Base-by-base conservation (phyloP, 1,140 invertebrate species). In the Pseudomyrmex pallidus region DNA sequence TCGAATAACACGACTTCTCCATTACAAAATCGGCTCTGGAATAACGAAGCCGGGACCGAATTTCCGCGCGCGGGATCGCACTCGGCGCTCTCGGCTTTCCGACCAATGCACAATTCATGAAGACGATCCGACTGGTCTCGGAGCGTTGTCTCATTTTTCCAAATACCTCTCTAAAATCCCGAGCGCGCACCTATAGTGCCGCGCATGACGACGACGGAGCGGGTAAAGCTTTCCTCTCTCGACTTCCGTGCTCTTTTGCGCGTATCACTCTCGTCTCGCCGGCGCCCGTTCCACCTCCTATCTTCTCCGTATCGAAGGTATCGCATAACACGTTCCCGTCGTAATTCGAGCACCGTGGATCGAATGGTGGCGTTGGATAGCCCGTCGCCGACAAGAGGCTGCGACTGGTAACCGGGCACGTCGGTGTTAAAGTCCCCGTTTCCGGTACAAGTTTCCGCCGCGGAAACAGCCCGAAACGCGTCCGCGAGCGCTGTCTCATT, bases 371-470 rank as follows among this genome's bases (percentile, higher is more conserved):
- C 82, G 74, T 82, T 72, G 77, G 86, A 84, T 87, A 64, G 57
- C 76, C 74, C 73, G 20, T 70, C 59, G 52, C 10, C 2, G 25
- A 73, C 50, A 74, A 66, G 68, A 88, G 86, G 76, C 70, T 76
- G 57, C 15, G 72, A 73, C 72, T 80, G 82, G 78, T 83, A 77
- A 74, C 76, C 77, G 67, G 86, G 90, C 89, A 90, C 90, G 90
- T 91, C 88, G 88, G 88, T 90, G 91, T 90, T 93, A 91, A 91
- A 93, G 91, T 92, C 91, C 88, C 87, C 87, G 91, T 92, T 92
- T 92, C 91, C 91, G 91, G 88, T 83, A 88, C 84, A 88, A 91
- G 90, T 92, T 93, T 91, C 92, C 92, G 90, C 83, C 77, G 72
- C 91, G 91, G 91, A 92, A 93, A 92, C 92, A 87, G 89, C 88